These are phyloP conservation scores for Zalophus californianus DNA, from an alignment of 2,797 vertebrate genomes.

Conservation along the genomic window DNA sequence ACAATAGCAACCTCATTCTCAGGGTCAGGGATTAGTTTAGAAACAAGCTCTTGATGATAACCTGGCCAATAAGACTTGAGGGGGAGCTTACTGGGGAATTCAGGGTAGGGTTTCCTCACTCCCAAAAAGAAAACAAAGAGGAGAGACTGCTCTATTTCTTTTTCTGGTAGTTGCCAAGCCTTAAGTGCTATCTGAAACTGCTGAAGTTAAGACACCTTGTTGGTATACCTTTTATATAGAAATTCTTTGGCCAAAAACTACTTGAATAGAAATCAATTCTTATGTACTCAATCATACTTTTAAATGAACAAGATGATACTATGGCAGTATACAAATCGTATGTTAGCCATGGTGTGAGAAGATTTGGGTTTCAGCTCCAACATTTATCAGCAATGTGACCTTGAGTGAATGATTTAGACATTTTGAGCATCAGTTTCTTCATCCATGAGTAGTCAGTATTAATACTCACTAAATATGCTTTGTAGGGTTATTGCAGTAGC, in stretches of 20 bases:
- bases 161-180: neutral
- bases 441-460: neutral
- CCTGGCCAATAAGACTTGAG: neutral
- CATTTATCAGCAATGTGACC: neutral
- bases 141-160: neutral
- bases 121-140: neutral
- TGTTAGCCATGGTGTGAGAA: neutral
- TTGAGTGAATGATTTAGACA: neutral
- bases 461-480: neutral
- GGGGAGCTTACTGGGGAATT: neutral
- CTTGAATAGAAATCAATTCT: neutral
- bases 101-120: neutral
- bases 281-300: neutral
- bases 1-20: neutral
- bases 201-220: neutral
- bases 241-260: neutral
- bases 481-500: neutral
- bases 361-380: neutral
- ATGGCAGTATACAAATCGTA: neutral
- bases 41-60: neutral
- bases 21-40: neutral
- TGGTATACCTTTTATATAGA: neutral
- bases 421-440: neutral
- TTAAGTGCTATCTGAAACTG: neutral
- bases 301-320: neutral